phyloP scores from a whole-genome alignment of 2,888 invertebrate species.

The Pandemis heparana region DNA sequence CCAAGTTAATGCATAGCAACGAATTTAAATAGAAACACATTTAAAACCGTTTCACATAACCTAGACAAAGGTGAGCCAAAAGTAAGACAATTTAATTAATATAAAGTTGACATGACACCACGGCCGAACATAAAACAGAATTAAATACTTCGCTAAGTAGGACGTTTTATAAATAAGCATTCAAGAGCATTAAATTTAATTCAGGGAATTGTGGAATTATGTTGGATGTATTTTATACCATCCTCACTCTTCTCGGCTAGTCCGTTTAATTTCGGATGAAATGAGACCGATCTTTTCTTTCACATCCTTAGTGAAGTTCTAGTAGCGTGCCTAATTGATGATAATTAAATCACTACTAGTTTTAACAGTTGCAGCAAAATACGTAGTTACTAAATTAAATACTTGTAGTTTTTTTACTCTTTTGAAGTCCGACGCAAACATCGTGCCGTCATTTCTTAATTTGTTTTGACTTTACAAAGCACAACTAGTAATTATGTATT shows the following conservation, averaged over 20 bases:
- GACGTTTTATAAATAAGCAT: conserved; percentile 2
- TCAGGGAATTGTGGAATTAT: neutral
- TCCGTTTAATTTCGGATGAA: too few relatives aligned
- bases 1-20: neutral
- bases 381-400: too few relatives aligned
- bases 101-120: neutral
- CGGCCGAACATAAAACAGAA: neutral
- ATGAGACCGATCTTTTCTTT: too few relatives aligned
- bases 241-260: too few relatives aligned
- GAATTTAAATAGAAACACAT: neutral
- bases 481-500: neutral
- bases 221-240: neutral
- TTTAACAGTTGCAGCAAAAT: too few relatives aligned
- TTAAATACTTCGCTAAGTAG: conserved; percentile 6
- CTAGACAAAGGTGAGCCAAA: conserved; percentile 3
- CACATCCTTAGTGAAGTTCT: too few relatives aligned
- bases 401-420: neutral
- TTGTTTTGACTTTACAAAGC: conserved; percentile 8
- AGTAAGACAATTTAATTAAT: neutral
- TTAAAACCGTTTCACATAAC: neutral
- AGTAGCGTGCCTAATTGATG: too few relatives aligned
- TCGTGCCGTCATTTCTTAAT: neutral
- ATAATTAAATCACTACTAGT: too few relatives aligned
- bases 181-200: neutral
- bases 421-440: neutral